phyloP scores from a whole-genome alignment of 92 coral and sea anemone genomes.

The Paragorgia papillata region DNA sequence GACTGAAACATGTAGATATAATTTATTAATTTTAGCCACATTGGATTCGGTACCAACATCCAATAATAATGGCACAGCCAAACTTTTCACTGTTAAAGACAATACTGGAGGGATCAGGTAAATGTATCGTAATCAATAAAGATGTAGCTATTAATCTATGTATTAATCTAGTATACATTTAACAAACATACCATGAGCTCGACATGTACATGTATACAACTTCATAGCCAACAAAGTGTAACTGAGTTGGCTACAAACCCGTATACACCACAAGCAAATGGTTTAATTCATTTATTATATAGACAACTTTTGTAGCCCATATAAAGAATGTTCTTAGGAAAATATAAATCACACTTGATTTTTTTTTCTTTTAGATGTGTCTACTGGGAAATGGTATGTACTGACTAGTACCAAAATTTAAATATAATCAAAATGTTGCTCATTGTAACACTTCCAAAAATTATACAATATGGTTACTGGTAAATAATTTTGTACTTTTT shows the following conservation, averaged over 20 bases:
- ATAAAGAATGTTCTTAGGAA: neutral
- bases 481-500: neutral
- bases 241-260: no score
- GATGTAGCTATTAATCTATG: no score
- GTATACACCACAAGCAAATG: no score
- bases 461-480: no score
- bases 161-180: no score
- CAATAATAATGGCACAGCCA: slow-evolving; percentile 73
- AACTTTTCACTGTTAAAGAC: slow-evolving; percentile 78
- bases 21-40: slow-evolving; percentile 61
- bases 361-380: slow-evolving; percentile 73
- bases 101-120: slow-evolving; percentile 76
- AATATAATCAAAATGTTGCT: no score
- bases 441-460: no score
- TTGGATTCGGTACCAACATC: slow-evolving; percentile 90
- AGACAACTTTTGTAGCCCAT: neutral
- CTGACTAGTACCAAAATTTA: no score
- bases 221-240: no score
- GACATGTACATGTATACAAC: no score
- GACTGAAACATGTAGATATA: no score
- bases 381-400: slow-evolving; percentile 98
- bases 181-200: no score
- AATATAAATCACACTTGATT: neutral
- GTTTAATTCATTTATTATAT: neutral
- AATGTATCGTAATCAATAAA: neutral